Evolutionary conservation across 1,140 invertebrate genomes (phyloP), one percentile per base, ranked within the genome.

Genomic region (Teleogryllus occipitalis): DNA sequence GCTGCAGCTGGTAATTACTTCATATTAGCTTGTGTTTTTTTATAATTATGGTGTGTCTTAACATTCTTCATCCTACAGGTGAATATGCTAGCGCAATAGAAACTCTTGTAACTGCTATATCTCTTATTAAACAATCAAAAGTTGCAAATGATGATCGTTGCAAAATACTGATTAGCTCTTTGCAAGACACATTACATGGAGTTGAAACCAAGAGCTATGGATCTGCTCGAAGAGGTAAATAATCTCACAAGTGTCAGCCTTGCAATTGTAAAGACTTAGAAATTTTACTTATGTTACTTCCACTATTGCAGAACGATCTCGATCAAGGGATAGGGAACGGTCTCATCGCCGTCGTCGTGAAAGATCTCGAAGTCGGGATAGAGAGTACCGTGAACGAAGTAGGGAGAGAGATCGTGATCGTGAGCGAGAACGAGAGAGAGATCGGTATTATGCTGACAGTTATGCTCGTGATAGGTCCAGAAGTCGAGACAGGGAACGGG

Each of bases 51-150:
- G 2, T 75, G 12, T 75, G 10, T 75, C 10, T 7, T 21, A 21
- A 18, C 22, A 54, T 48, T 47, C 14, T 47, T 78, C 7, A 10
- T 72, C 18, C 46, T 79, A 14, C 82, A 91, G 96, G 96, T 15
- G 98, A 99, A 87, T 98, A 97, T 88, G 95, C 95, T 0, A 97
- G 95, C 87, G 98, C 98, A 75, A 98, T 99, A 83, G 98, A 99
- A 87, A 99, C 98, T 8, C 87, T 99, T 80, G 96, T 98, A 7
- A 99, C 98, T 2, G 98, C 98, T 5, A 99, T 99, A 82, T 98
- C 97, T 7, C 88, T 99, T 22, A 99, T 99, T 81, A 99, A 98
- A 87, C 97, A 99, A 88, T 99, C 97, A 22, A 98, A 99, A 88
- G 96, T 98, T 79, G 95, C 98, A 0, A 93, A 95, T 84, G 98